phyloP scores from a whole-genome alignment of 1,140 invertebrate species.

The Leptinotarsa undecemlineata region DNA sequence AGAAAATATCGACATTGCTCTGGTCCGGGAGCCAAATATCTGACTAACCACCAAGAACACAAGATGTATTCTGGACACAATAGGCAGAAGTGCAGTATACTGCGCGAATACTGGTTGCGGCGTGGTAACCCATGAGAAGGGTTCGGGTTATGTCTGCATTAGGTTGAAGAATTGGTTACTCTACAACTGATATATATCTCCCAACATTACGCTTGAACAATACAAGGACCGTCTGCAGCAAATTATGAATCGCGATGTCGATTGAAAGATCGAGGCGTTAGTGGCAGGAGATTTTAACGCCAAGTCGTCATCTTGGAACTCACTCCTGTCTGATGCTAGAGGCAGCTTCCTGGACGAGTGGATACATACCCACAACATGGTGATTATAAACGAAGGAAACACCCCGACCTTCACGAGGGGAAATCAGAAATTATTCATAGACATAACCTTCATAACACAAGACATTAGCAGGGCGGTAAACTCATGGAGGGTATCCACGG shows the following conservation, averaged over 20 bases:
- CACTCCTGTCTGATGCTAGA: no score
- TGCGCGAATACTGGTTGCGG: no score
- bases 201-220: no score
- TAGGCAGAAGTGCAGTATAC: neutral
- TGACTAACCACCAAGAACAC: neutral
- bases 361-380: neutral
- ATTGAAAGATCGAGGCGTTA: no score
- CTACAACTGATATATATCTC: no score
- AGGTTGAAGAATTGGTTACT: no score
- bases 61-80: neutral
- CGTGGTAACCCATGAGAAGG: no score
- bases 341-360: neutral
- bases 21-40: neutral
- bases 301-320: no score
- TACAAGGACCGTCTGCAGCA: no score
- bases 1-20: neutral
- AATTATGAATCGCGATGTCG: no score
- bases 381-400: neutral
- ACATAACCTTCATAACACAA: neutral
- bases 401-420: constrained; percentile 5
- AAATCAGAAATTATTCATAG: neutral
- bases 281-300: no score
- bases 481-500: constrained; percentile 3
- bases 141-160: no score
- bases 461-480: neutral